Evolutionary conservation across 2,797 vertebrate genomes (phyloP).

Genomic region (Falco columbarius): DNA sequence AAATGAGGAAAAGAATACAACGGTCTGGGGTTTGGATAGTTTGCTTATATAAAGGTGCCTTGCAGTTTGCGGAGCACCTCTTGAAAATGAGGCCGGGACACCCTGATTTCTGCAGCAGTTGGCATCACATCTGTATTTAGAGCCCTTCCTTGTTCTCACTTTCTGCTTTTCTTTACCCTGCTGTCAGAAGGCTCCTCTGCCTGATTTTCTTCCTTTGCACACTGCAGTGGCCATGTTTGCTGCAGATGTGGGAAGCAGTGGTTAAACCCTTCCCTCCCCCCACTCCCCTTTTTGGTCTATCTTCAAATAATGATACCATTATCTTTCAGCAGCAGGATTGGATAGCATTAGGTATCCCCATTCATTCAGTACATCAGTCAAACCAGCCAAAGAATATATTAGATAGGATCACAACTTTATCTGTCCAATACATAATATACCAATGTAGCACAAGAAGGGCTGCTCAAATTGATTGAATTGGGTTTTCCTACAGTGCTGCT

Average conservation of each 20-base stretch:
- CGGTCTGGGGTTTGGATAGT: not conserved
- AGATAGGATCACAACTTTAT: conserved; percentile 64
- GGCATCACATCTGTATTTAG: not conserved
- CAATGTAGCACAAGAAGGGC: conserved; percentile 30
- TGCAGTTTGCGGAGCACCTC: not conserved
- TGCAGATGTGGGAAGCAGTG: not conserved
- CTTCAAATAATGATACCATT: conserved; percentile 45
- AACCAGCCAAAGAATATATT: conserved; percentile 50
- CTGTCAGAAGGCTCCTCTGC: not conserved
- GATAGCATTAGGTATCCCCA: conserved; percentile 3
- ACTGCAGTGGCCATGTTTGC: not conserved
- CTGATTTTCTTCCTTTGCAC: not conserved
- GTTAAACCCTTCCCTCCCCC: not conserved
- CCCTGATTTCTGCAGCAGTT: not conserved
- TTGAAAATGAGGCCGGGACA: not conserved
- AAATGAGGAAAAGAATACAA: not conserved
- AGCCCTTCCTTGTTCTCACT: not conserved
- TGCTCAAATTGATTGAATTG: conserved; percentile 61
- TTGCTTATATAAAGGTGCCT: not conserved
- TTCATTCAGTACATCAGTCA: conserved; percentile 48
- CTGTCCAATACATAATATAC: conserved; percentile 20
- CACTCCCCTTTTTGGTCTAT: not conserved
- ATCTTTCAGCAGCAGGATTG: conserved; percentile 21
- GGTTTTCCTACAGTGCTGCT: conserved; percentile 39
- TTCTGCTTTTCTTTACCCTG: not conserved